Conservation (phyloP, 2,113 vertebrate species). For the Marmota monax region DNA sequence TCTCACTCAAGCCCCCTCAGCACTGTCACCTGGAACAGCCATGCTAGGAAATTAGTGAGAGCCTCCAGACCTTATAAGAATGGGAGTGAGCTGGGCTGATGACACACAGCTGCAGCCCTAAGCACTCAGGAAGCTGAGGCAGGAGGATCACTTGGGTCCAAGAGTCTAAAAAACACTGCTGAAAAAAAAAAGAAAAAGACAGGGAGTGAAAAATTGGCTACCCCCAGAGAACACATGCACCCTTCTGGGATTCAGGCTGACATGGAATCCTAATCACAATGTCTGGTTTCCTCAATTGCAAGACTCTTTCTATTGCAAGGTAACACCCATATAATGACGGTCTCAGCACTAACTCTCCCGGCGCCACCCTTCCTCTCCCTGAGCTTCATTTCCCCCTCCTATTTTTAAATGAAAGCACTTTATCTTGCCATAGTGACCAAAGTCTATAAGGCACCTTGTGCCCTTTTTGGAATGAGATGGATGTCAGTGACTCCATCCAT, state of each 20-base stretch:
- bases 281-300: background rate
- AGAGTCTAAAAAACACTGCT: background rate
- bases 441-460: background rate
- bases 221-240: background rate
- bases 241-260: background rate
- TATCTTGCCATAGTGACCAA: background rate
- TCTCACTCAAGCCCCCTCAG: background rate
- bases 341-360: background rate
- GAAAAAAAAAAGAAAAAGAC: background rate
- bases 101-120: background rate
- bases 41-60: background rate
- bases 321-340: conserved; percentile 38
- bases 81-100: too few species aligned
- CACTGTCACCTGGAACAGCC: background rate
- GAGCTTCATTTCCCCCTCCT: background rate
- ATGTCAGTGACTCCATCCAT: background rate
- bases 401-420: conserved; percentile 39
- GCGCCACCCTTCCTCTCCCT: background rate
- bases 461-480: background rate
- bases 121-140: background rate
- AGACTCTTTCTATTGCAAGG: background rate
- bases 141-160: background rate
- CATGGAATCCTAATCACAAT: background rate
- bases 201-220: background rate
- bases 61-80: background rate